These are phyloP conservation scores for Anhinga anhinga DNA, from an alignment of 2,113 vertebrate genomes.

Conservation along the genomic window DNA sequence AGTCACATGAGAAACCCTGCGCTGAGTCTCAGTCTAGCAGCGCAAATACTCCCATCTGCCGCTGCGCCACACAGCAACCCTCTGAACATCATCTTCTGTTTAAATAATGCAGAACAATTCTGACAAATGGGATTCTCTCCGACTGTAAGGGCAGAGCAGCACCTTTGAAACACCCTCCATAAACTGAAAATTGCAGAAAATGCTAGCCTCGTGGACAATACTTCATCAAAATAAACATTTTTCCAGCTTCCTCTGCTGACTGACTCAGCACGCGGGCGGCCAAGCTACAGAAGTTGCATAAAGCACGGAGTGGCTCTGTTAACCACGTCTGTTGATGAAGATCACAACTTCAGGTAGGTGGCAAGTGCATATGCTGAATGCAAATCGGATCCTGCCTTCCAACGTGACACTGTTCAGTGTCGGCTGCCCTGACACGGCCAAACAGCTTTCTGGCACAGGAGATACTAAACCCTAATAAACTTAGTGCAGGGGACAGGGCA, in stretches of 20 bases:
- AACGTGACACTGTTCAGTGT: fast-evolving
- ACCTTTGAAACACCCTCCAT: conserved; percentile 3
- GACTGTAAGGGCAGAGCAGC: background rate
- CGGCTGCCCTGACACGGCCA: background rate
- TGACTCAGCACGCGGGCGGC: conserved; percentile 53
- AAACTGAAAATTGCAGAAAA: conserved; percentile 4
- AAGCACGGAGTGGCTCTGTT: background rate
- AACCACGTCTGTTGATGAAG: background rate
- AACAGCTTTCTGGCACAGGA: background rate
- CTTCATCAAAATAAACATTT: conserved; percentile 32
- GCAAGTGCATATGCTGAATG: background rate
- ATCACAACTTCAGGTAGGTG: background rate
- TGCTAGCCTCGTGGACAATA: background rate
- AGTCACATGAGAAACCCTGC: background rate
- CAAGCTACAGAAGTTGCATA: background rate
- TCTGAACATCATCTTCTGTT: background rate
- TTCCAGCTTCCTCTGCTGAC: conserved; percentile 40
- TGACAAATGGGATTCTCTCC: background rate
- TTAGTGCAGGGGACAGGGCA: background rate
- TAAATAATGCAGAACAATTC: background rate
- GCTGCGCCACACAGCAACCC: background rate
- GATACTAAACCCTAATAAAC: background rate
- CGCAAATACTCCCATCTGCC: background rate
- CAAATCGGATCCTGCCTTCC: background rate
- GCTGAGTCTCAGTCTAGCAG: background rate